A percentile compares a stretch with the other conserved stretches of the same genome.
These are phyloP conservation scores for Stomatorhinus walkeri DNA, from an alignment of 2,797 vertebrate genomes.

Conservation along the genomic window DNA sequence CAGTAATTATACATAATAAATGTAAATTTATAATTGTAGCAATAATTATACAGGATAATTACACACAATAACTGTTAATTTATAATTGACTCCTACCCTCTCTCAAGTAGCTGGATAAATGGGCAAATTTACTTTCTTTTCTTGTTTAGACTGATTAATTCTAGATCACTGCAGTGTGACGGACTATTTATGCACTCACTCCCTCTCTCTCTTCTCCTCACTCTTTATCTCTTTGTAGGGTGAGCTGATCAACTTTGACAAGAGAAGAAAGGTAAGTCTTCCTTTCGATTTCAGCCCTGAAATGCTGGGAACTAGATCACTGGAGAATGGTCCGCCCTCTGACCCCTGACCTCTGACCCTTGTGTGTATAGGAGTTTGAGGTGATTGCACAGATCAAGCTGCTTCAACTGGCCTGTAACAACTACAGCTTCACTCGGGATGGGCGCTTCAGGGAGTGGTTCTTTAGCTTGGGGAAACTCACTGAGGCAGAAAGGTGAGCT, in stretches of 20 bases:
- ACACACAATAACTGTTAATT: background rate
- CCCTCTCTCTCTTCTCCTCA: background rate
- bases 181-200: background rate
- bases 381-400: slow-evolving; percentile 93
- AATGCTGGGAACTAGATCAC: background rate
- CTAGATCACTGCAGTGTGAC: background rate
- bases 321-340: background rate
- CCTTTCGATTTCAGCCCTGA: background rate
- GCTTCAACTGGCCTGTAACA: slow-evolving; percentile 87
- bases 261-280: slow-evolving; percentile 57
- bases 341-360: background rate
- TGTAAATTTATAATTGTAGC: background rate
- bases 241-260: slow-evolving; percentile 66
- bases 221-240: slow-evolving; percentile 42
- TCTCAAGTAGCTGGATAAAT: background rate
- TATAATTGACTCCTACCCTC: background rate
- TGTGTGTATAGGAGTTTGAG: slow-evolving; percentile 74
- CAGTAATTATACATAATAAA: background rate
- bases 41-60: background rate
- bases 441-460: slow-evolving; percentile 79
- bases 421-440: slow-evolving; percentile 80
- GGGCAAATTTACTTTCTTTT: background rate
- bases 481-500: slow-evolving; percentile 76
- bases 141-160: background rate
- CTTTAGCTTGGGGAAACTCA: slow-evolving; percentile 70